Evolutionary conservation across 2,797 vertebrate genomes (phyloP).

Genomic region (Cryptoprocta ferox): DNA sequence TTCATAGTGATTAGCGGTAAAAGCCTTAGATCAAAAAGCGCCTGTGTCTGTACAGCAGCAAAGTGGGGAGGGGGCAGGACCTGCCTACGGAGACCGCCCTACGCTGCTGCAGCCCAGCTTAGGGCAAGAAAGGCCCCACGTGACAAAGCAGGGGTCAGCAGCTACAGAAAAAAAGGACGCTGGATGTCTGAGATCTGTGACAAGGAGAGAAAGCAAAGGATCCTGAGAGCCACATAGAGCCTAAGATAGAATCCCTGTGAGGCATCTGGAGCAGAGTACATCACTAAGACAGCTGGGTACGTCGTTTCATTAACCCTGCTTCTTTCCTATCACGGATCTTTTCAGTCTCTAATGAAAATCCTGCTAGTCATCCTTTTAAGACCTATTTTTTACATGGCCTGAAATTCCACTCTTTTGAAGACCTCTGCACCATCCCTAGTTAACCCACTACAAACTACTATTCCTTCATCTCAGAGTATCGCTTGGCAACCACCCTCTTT

Average conservation of each 20-base stretch:
- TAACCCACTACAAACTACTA: not conserved
- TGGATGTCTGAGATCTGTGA: not conserved
- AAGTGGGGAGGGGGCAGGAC: not conserved
- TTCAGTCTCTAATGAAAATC: conserved; percentile 5
- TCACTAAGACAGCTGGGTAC: not conserved
- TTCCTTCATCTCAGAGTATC: not conserved
- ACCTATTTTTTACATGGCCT: not conserved
- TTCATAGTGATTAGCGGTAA: conserved; percentile 42
- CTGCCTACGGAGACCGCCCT: not conserved
- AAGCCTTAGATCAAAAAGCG: not conserved
- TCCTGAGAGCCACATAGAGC: not conserved
- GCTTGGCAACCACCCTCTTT: not conserved
- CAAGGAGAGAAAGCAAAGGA: conserved; percentile 3
- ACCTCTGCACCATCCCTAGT: not conserved
- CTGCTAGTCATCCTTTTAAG: not conserved
- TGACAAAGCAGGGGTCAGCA: not conserved
- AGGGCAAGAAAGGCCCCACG: not conserved
- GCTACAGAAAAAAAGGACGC: not conserved
- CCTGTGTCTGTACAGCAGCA: not conserved
- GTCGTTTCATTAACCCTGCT: not conserved
- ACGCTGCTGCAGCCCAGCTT: not conserved
- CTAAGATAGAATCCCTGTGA: not conserved
- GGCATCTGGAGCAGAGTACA: not conserved
- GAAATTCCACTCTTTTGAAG: conserved; percentile 13
- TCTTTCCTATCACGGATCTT: not conserved